Base-by-base conservation (phyloP, 2,888 invertebrate genomes). In the Mechanitis mazaeus region DNA sequence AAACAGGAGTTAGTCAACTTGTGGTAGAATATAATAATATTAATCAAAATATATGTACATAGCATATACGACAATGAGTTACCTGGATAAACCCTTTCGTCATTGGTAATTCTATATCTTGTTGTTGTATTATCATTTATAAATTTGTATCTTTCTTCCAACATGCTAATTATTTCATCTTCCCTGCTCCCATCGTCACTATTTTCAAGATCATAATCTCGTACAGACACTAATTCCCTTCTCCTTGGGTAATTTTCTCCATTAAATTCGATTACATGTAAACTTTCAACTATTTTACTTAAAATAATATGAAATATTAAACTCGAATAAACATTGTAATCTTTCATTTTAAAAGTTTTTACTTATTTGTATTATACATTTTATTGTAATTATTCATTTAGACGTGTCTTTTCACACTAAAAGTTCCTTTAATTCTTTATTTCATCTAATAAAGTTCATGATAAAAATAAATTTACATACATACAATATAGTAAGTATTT, bases 111-210 rank as follows among this genome's bases (percentile, higher is more conserved):
- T 46, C 72, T 80, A 62, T 73, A 89, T 45, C 89, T 79, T 0
- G 77, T 88, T 0, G 87, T 82, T 0, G 67, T 76, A 58, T 82
- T 82, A 68, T 87, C 84, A 69, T 86, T 88, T 45, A 67, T 76
- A 69, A 89, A 89, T 66, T 76, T 86, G 66, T 87, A 88, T 59
- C 82, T 85, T 35, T 85, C 82, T 74, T 89, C 87, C 1, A 89
- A 62, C 7, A 85, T 63, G 0, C 71, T 66, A 58, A 84, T 84
- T 1, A 88, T 79, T 11, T 75, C 77, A 56, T 80, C 76, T 47
- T 69, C 54, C n/a, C n/a, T 20, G 20, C n/a, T n/a, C 11, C 35
- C 60, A 53, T 20, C 33, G 5, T 46, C 61, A 46, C 50, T 45
- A 31, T 20, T 31, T 28, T 42, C 42, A 56, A 50, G 45, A 42